Evolutionary conservation across 2,797 vertebrate genomes (phyloP).

Genomic region (Propithecus perrieri): DNA sequence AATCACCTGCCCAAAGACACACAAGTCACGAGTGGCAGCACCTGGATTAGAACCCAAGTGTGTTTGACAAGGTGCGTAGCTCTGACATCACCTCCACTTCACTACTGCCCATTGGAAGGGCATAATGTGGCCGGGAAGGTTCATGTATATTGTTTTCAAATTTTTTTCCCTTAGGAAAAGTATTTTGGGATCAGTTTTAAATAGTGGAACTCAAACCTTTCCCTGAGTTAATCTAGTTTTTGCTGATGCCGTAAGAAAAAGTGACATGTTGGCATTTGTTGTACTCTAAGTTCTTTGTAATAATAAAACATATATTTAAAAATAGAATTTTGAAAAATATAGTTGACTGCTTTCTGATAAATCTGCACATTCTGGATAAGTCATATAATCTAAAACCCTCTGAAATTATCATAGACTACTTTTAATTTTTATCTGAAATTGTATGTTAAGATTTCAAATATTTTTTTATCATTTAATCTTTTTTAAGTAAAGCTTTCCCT

Average conservation of each 20-base stretch:
- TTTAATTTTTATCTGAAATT: slow-evolving; percentile 37
- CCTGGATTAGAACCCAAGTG: not conserved
- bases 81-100: not conserved
- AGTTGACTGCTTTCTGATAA: not conserved
- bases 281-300: not conserved
- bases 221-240: not conserved
- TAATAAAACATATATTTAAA: not conserved
- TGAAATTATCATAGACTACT: not conserved
- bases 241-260: not conserved
- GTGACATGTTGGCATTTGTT: not conserved
- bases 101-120: not conserved
- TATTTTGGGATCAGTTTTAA: not conserved
- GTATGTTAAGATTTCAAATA: not conserved
- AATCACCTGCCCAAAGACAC: not conserved
- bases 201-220: not conserved
- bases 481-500: not conserved
- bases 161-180: not conserved
- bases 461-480: not conserved
- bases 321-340: not conserved
- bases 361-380: not conserved
- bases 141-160: not conserved
- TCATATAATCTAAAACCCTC: not conserved
- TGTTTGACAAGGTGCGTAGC: rapidly evolving
- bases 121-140: rapidly evolving
- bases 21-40: not conserved